Conservation (phyloP, 2,888 invertebrate genomes). For the Pachymerium ferrugineum region DNA sequence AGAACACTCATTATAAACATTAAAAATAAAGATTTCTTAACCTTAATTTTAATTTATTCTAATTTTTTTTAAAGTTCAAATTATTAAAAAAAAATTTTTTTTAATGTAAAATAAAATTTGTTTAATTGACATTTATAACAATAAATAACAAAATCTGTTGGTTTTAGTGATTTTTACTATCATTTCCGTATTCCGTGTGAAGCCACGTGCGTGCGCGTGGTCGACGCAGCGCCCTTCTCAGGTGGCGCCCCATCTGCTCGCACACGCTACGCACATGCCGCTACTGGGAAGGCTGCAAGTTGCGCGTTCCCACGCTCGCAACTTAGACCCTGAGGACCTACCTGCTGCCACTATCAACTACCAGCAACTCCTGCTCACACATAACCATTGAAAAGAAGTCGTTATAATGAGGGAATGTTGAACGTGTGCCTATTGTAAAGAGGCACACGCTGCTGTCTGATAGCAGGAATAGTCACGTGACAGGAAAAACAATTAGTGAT, state of each 20-base stretch:
- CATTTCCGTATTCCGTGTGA: background rate
- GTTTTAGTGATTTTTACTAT: too few relatives aligned
- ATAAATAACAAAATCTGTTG: too few relatives aligned
- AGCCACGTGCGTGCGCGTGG: slow-evolving; percentile 30
- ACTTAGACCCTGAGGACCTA: background rate
- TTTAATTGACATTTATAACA: too few relatives aligned
- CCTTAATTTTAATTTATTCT: too few relatives aligned
- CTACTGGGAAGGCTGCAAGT: slow-evolving; percentile 1
- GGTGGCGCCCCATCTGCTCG: slow-evolving; percentile 28
- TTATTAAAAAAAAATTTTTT: too few relatives aligned
- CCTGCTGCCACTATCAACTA: slow-evolving; percentile 6
- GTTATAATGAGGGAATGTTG: background rate
- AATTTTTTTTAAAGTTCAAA: too few relatives aligned
- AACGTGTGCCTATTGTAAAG: background rate
- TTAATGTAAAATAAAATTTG: too few relatives aligned
- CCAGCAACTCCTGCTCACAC: background rate
- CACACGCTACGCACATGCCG: slow-evolving; percentile 32
- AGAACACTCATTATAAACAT: too few relatives aligned
- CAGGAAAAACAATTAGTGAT: too few relatives aligned
- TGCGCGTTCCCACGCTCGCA: slow-evolving; percentile 27
- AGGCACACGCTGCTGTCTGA: background rate
- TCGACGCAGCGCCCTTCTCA: background rate
- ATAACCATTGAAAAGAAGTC: background rate
- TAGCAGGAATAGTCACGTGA: background rate
- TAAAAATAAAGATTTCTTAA: too few relatives aligned